Percentiles rank a stretch among this genome's conserved stretches.
phyloP scores from a whole-genome alignment of 2,113 vertebrate species.

The Stercorarius parasiticus region DNA sequence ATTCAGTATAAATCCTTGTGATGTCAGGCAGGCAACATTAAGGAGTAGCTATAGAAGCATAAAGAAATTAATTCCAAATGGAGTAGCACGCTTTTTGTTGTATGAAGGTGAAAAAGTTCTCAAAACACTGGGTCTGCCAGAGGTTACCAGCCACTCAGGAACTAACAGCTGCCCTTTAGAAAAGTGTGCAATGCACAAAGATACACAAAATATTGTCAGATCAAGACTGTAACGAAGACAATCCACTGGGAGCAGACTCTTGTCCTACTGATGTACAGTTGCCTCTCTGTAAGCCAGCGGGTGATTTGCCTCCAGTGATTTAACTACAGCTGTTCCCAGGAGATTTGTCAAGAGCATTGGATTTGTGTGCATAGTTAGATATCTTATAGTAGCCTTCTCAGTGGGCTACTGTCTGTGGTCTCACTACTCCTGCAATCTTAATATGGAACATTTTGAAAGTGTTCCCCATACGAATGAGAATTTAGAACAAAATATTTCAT shows the following conservation, averaged over 20 bases:
- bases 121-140: background rate
- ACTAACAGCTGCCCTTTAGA: background rate
- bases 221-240: background rate
- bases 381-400: background rate
- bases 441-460: background rate
- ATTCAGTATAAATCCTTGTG: background rate
- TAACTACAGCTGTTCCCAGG: background rate
- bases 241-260: background rate
- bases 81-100: background rate
- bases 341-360: background rate
- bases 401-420: background rate
- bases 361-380: rapidly evolving
- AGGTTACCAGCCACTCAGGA: background rate
- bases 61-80: slow-evolving; percentile 18
- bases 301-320: background rate
- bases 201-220: background rate
- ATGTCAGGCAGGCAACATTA: background rate
- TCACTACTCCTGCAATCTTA: background rate
- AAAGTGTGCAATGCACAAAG: background rate
- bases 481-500: background rate
- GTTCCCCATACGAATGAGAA: background rate
- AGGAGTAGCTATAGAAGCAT: background rate
- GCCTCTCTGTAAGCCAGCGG: background rate
- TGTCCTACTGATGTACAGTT: background rate
- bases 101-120: slow-evolving; percentile 10